phyloP scores from a whole-genome alignment of 2,797 vertebrate species.

The Lacerta viridis region DNA sequence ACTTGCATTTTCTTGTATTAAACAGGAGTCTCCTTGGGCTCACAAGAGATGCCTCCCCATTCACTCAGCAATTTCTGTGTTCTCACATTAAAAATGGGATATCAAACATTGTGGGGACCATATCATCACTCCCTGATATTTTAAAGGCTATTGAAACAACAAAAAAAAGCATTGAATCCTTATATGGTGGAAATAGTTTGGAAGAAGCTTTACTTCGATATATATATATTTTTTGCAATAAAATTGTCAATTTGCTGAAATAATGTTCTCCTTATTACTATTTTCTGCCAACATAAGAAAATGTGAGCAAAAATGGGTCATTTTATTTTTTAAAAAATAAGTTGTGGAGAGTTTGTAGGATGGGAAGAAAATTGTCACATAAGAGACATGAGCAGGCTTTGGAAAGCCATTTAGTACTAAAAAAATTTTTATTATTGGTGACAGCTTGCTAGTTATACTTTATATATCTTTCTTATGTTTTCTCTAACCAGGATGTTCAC shows the following conservation, averaged over 20 bases:
- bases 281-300: slow-evolving; percentile 42
- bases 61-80: neutral
- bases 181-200: neutral
- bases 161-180: neutral
- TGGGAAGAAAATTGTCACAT: slow-evolving; percentile 50
- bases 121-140: neutral
- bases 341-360: slow-evolving; percentile 49
- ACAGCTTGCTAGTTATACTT: slow-evolving; percentile 44
- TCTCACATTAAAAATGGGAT: neutral
- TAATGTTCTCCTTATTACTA: slow-evolving; percentile 42
- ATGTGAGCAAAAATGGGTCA: slow-evolving; percentile 45
- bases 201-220: slow-evolving; percentile 26
- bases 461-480: neutral
- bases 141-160: neutral
- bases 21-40: neutral
- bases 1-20: neutral
- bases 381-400: slow-evolving; percentile 56
- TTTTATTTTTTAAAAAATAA: neutral
- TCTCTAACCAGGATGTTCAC: neutral
- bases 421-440: slow-evolving; percentile 44
- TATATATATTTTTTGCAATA: slow-evolving; percentile 36
- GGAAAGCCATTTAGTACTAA: slow-evolving; percentile 50
- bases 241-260: slow-evolving; percentile 63
- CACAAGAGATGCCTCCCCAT: neutral
- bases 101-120: neutral